Evolutionary conservation across 2,797 vertebrate species (phyloP).

Genomic region (Tokudaia tokunoshimensis): DNA sequence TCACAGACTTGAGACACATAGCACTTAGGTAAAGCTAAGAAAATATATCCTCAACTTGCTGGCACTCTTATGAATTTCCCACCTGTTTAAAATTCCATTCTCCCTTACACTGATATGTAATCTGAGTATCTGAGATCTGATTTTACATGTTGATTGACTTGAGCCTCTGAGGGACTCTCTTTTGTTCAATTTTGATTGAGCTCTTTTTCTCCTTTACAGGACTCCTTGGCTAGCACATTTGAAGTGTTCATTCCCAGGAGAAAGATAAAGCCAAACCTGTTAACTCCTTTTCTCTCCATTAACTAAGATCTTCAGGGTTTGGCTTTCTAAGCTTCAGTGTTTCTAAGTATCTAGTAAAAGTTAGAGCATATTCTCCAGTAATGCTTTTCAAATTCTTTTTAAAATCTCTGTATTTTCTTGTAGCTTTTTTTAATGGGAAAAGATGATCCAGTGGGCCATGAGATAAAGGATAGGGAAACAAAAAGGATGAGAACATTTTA

Average conservation of each 20-base stretch:
- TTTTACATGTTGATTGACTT: conserved; percentile 54
- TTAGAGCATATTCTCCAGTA: neutral
- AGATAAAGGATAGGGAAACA: neutral
- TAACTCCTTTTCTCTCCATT: conserved; percentile 55
- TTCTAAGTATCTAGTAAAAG: neutral
- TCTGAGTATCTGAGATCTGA: conserved; percentile 12
- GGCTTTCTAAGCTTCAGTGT: neutral
- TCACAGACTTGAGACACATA: neutral
- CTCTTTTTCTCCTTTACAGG: conserved; percentile 44
- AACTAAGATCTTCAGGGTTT: conserved; percentile 3
- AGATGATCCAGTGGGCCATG: neutral
- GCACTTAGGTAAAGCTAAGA: neutral
- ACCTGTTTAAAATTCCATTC: neutral
- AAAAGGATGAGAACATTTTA: neutral
- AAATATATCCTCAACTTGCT: neutral
- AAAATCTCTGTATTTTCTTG: neutral
- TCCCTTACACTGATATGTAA: neutral
- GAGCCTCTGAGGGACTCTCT: neutral
- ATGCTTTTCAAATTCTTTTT: neutral
- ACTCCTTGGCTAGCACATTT: conserved; percentile 30
- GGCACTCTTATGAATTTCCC: neutral
- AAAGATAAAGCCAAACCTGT: conserved; percentile 25
- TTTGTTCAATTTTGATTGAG: conserved; percentile 47
- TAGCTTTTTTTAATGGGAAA: neutral
- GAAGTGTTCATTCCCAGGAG: conserved; percentile 25